A percentile compares a stretch with the other conserved stretches of the same genome.
Conservation (phyloP, 1,140 invertebrate genomes). For the Lithobius niger region DNA sequence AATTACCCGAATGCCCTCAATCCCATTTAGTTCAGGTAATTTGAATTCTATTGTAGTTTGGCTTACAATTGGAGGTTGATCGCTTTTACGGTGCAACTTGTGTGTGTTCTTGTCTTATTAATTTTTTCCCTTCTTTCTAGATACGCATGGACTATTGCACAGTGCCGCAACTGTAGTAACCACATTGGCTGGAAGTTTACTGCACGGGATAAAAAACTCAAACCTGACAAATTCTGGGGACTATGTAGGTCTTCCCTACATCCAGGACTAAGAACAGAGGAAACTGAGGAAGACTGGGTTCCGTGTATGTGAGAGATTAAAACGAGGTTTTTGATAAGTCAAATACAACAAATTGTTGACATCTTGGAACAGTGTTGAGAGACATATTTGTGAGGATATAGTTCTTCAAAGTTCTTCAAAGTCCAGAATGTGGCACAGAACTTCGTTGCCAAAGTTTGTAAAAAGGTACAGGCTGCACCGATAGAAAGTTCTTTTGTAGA, state of each 20-base stretch:
- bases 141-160: slow-evolving; percentile 63
- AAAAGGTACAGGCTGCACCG: too few relatives aligned
- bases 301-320: slow-evolving; percentile 2
- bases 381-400: too few relatives aligned
- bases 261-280: slow-evolving; percentile 23
- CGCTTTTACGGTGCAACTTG: not conserved
- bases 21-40: too few relatives aligned
- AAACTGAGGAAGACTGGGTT: slow-evolving; percentile 4
- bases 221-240: slow-evolving; percentile 56
- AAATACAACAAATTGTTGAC: too few relatives aligned
- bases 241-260: slow-evolving; percentile 39
- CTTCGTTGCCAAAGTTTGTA: too few relatives aligned
- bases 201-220: slow-evolving; percentile 41
- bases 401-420: too few relatives aligned
- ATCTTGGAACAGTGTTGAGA: too few relatives aligned
- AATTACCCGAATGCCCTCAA: too few relatives aligned
- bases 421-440: too few relatives aligned
- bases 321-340: too few relatives aligned
- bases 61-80: not conserved
- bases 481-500: too few relatives aligned
- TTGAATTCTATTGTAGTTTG: not conserved
- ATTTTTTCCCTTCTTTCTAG: slow-evolving; percentile 30
- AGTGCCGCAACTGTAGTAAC: slow-evolving; percentile 46
- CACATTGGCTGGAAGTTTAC: slow-evolving; percentile 72
- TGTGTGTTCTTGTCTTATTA: not conserved